Base-by-base conservation (phyloP, 2,888 invertebrate genomes). In the Athalia cordata region DNA sequence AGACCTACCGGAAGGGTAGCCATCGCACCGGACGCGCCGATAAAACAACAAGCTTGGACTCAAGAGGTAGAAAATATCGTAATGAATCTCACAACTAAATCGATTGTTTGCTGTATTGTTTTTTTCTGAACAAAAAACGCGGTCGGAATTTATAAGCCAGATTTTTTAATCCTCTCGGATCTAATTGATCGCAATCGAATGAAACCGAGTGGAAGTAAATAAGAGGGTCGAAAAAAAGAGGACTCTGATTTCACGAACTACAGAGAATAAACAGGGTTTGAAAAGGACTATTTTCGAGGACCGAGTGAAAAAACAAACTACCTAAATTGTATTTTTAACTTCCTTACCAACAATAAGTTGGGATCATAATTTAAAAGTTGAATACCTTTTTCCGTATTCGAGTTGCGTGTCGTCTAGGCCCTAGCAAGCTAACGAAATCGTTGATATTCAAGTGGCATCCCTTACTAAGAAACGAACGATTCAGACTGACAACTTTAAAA, bases 21-120 rank as follows among this genome's bases (percentile, higher is more conserved):
- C 1, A 94, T 95, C 50, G 95, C 95, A 4, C 95, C 95, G 15
- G 95, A 95, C 89, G 93, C 94, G 5, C 95, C 96, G 0, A 94
- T 94, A 61, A 95, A 95, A 87, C 93, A 95, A 70, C 90, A 94
- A 84, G 93, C 95, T 70, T 95, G 95, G 95, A 93, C 92, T 79
- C 92, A 92, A 84, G 91, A 91, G 84, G 90, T 90, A 81, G 85
- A 78, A 50, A 59, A 15, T 13, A 9, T 29, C 29, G 29, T 7
- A 72, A 45, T 61, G 13, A 72, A 72, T 72, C 29, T 29, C 29
- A 29, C 29, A 29, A 29, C 29, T 29, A 29, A 29, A 29, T 29
- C 29, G 29, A 29, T 29, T 29, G 29, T 29, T 29, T 29, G 29
- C 2, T 29, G 29, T 29, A 1, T 29, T 29, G 0, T 29, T 29